Evolutionary conservation across 1,140 invertebrate genomes (phyloP).

Genomic region (Ips nitidus): DNA sequence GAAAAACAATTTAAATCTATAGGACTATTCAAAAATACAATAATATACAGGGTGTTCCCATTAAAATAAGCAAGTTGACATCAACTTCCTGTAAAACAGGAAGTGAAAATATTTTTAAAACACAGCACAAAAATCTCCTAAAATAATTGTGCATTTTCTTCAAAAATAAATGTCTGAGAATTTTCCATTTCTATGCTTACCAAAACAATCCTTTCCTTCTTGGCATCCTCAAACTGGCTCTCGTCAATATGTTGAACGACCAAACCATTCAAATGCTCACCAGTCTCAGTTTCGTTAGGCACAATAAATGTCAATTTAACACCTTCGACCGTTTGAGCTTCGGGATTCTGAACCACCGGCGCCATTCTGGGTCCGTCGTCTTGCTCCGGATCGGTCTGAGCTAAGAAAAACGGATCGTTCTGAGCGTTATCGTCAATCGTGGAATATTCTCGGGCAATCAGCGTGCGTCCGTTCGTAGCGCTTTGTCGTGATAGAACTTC

Average conservation of each 20-base stretch:
- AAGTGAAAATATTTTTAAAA: too few relatives aligned
- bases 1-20: too few relatives aligned
- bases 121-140: too few relatives aligned
- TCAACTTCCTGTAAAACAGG: too few relatives aligned
- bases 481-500: conserved; percentile 38
- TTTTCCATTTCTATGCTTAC: conserved; percentile 5
- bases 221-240: conserved; percentile 42
- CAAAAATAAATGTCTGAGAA: too few relatives aligned
- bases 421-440: not conserved
- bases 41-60: too few relatives aligned
- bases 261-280: conserved; percentile 25
- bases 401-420: conserved; percentile 16
- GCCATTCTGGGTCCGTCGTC: conserved; percentile 28
- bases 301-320: conserved; percentile 48
- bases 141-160: too few relatives aligned
- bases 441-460: conserved; percentile 14
- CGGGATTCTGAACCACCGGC: conserved; percentile 34
- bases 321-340: conserved; percentile 18
- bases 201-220: conserved; percentile 27
- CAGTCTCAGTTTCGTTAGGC: conserved; percentile 41
- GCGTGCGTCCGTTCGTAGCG: conserved; percentile 32
- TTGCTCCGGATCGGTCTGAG: conserved; percentile 23
- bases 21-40: too few relatives aligned
- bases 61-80: too few relatives aligned
- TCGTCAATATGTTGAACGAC: conserved; percentile 38